Conservation (phyloP, 2,797 vertebrate genomes). For the Falco berigora region DNA sequence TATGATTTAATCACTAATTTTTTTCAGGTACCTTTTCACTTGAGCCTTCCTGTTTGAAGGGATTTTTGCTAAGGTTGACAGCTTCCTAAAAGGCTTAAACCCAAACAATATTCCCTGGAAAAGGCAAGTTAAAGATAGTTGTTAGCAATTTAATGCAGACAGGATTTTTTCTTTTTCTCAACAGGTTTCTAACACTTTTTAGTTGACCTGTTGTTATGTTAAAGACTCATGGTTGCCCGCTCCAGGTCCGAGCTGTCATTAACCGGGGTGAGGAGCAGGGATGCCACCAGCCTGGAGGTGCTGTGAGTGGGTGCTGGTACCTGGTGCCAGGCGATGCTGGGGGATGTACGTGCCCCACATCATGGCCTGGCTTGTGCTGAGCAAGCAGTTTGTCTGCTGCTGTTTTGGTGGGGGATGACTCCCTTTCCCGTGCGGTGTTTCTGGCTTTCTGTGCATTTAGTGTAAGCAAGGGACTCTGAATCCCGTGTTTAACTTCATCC, state of each 20-base stretch:
- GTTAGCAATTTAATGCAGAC: not conserved
- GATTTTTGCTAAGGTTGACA: not conserved
- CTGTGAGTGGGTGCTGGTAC: not conserved
- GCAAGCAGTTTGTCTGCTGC: not conserved
- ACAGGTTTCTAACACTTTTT: not conserved
- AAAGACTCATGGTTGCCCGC: not conserved
- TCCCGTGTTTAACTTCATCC: not conserved
- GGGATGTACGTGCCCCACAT: fast-evolving
- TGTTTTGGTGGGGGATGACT: not conserved
- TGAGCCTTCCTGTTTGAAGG: not conserved
- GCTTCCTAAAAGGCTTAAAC: not conserved
- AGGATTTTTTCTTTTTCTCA: not conserved
- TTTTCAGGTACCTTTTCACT: not conserved
- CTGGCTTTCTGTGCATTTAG: not conserved
- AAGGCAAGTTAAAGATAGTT: not conserved
- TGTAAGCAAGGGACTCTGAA: not conserved
- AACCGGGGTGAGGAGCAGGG: not conserved
- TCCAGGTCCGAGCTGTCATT: fast-evolving
- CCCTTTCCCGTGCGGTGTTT: not conserved
- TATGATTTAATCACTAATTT: not conserved
- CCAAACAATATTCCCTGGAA: not conserved
- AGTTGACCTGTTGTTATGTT: not conserved
- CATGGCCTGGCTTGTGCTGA: not conserved
- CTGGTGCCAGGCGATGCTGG: not conserved
- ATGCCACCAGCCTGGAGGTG: not conserved